These are phyloP conservation scores for Brachyhypopomus gauderio DNA, from an alignment of 2,113 vertebrate genomes.

Conservation along the genomic window DNA sequence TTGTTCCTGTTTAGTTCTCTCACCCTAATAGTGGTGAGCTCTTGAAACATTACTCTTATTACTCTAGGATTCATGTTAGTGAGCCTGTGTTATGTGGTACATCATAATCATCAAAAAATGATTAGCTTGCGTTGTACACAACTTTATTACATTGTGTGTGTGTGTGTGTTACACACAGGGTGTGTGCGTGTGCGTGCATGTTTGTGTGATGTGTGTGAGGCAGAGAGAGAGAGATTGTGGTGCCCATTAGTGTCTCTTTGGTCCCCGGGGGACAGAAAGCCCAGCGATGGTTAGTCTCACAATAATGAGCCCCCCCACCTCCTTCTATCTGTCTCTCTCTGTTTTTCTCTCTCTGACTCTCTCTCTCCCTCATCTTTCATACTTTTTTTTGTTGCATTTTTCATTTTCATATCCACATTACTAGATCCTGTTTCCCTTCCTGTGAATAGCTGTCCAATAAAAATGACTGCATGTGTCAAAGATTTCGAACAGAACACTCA, in stretches of 20 bases:
- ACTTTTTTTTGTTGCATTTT: constrained; percentile 14
- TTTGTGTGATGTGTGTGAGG: background rate
- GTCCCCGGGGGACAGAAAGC: constrained; percentile 23
- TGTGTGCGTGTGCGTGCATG: background rate
- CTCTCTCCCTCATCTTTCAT: constrained; percentile 9
- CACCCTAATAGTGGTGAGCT: background rate
- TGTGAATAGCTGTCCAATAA: constrained; percentile 9
- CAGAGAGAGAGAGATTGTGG: too few species aligned
- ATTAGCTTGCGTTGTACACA: background rate
- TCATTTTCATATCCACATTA: constrained; percentile 32
- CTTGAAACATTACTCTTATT: too few species aligned
- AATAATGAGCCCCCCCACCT: constrained; percentile 22
- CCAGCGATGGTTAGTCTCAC: constrained; percentile 23
- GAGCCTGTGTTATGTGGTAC: background rate
- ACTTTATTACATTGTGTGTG: background rate
- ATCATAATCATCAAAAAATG: background rate
- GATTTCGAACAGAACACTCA: background rate
- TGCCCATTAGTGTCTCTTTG: constrained; percentile 18
- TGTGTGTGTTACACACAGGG: background rate
- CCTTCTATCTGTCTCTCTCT: constrained; percentile 9
- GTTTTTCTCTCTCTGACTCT: background rate
- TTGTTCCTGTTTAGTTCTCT: background rate
- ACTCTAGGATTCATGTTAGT: too few species aligned
- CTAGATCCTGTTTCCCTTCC: constrained; percentile 29
- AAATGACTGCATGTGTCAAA: background rate